Conservation (phyloP, 2,888 invertebrate species). For the Pheosia gnoma region DNA sequence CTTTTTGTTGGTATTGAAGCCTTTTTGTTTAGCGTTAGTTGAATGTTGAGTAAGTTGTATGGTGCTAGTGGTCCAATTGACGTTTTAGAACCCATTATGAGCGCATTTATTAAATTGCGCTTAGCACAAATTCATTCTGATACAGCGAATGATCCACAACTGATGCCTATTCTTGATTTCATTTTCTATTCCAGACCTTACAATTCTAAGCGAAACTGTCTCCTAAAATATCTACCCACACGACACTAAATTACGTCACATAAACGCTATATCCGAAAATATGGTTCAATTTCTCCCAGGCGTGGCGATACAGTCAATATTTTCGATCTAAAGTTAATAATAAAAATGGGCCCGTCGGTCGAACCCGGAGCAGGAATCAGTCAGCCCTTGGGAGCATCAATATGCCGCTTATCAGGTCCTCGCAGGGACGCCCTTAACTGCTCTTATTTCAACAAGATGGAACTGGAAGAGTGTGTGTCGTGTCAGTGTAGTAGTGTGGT, state of each 20-base stretch:
- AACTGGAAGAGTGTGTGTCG: constrained; percentile 10
- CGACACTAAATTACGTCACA: constrained; percentile 18
- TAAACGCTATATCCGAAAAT: constrained; percentile 25
- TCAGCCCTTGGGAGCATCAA: constrained; percentile 53
- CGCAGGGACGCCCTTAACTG: constrained; percentile 28
- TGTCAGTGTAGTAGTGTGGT: background rate
- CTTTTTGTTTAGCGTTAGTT: constrained; percentile 21
- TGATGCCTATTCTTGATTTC: background rate
- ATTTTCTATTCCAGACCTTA: background rate
- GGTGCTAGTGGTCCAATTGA: background rate
- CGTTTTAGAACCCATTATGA: background rate
- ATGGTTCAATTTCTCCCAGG: constrained; percentile 36
- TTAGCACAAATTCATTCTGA: too few species aligned
- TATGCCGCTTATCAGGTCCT: constrained; percentile 49
- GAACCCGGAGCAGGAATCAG: constrained; percentile 42
- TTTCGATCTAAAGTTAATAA: constrained; percentile 43
- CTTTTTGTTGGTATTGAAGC: constrained; percentile 18
- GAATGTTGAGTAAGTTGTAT: background rate
- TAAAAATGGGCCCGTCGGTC: constrained; percentile 44
- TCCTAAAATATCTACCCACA: constrained; percentile 13
- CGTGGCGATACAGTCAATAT: constrained; percentile 30
- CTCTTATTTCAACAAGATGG: constrained; percentile 26
- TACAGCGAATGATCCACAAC: too few species aligned
- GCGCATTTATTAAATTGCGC: too few species aligned
- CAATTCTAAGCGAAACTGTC: background rate